These are phyloP conservation scores for Nephrotoma appendiculata DNA, from an alignment of 2,888 invertebrate species.

Conservation along the genomic window DNA sequence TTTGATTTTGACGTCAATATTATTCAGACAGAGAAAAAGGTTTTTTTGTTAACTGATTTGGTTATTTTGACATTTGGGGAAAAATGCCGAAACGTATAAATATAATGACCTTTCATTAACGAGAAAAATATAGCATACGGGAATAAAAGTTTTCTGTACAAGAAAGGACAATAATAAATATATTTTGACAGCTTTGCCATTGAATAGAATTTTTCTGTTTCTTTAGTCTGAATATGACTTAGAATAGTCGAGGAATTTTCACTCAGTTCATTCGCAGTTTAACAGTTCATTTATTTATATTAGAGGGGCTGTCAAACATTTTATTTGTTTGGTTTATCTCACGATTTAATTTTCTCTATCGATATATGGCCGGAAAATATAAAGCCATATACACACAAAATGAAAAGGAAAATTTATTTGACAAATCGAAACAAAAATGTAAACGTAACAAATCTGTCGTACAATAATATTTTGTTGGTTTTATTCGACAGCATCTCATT, in stretches of 20 bases:
- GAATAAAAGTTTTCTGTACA: not conserved
- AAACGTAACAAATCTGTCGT: not conserved
- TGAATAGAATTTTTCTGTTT: not conserved
- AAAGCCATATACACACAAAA: not conserved
- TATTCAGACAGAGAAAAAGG: not conserved
- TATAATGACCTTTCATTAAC: not conserved
- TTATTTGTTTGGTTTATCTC: not conserved
- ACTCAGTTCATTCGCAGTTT: not conserved
- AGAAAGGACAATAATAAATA: not conserved
- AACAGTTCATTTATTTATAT: not conserved
- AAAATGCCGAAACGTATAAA: not conserved
- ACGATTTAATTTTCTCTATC: not conserved
- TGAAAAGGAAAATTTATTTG: not conserved
- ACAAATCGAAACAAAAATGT: not conserved
- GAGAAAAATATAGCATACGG: not conserved
- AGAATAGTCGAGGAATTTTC: not conserved
- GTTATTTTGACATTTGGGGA: not conserved
- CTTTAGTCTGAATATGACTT: not conserved
- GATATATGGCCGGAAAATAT: not conserved
- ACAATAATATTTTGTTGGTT: not conserved
- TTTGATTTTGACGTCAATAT: not conserved
- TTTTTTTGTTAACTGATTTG: not conserved
- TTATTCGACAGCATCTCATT: not conserved
- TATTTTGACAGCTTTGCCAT: not conserved
- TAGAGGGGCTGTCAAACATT: not conserved